Conservation (phyloP, 1,140 invertebrate genomes). For the Papilio machaon region DNA sequence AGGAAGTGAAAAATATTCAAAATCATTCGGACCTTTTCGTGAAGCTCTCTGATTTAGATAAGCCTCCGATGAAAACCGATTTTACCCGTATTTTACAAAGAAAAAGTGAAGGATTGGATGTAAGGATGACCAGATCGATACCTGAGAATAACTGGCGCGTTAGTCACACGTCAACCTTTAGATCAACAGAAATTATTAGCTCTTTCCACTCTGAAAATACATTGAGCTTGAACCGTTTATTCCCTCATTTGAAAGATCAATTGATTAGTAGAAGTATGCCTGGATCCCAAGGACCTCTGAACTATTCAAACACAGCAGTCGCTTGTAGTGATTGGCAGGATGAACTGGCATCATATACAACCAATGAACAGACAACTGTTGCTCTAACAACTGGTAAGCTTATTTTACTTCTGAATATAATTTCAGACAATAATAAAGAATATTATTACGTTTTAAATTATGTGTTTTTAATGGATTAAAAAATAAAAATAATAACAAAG, state of each 20-base stretch:
- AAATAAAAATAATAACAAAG: background rate
- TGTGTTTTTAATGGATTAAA: background rate
- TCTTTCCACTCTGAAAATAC: constrained; percentile 80
- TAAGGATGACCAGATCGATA: constrained; percentile 75
- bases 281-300: constrained; percentile 59
- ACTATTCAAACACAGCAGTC: constrained; percentile 53
- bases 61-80: constrained; percentile 59
- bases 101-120: constrained; percentile 49
- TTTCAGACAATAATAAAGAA: background rate
- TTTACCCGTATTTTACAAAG: constrained; percentile 39
- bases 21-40: constrained; percentile 63
- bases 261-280: constrained; percentile 73
- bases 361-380: background rate
- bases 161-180: constrained; percentile 52
- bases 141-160: constrained; percentile 71
- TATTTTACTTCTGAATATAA: background rate
- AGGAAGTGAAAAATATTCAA: constrained; percentile 51
- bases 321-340: constrained; percentile 55
- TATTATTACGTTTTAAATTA: background rate
- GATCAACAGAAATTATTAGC: constrained; percentile 68
- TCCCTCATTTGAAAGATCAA: constrained; percentile 75
- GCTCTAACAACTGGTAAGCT: constrained; percentile 8
- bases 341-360: constrained; percentile 60
- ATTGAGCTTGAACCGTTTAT: constrained; percentile 72
- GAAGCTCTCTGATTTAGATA: constrained; percentile 74